These are phyloP conservation scores for Amphiprion clarkii DNA, from an alignment of 2,797 vertebrate genomes.

Conservation along the genomic window DNA sequence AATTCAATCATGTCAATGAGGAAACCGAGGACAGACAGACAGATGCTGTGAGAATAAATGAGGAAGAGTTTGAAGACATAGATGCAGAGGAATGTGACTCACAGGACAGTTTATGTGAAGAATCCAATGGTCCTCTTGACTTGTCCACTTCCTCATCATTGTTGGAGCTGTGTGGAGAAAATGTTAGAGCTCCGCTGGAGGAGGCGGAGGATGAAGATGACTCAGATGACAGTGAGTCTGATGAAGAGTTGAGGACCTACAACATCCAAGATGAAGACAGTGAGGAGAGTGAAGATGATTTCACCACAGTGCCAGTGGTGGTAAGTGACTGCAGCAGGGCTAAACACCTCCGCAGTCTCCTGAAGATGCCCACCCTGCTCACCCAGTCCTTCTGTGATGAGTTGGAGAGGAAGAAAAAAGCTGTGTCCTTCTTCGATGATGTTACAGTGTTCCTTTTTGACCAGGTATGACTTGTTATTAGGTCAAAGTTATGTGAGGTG, in stretches of 20 bases:
- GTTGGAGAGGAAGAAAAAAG: slow-evolving; percentile 95
- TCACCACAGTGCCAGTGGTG: slow-evolving; percentile 89
- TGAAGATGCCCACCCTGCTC: slow-evolving; percentile 93
- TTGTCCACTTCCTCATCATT: slow-evolving; percentile 79
- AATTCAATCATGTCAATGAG: slow-evolving; percentile 79
- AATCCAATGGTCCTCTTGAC: slow-evolving; percentile 64
- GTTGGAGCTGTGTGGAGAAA: slow-evolving; percentile 78
- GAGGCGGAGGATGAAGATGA: slow-evolving; percentile 91
- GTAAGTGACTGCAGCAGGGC: slow-evolving; percentile 92
- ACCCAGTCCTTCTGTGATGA: slow-evolving; percentile 90
- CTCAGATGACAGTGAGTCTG: slow-evolving; percentile 95
- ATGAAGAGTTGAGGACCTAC: slow-evolving; percentile 95
- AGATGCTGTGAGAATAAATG: slow-evolving; percentile 62
- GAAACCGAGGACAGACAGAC: slow-evolving; percentile 54
- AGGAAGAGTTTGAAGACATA: slow-evolving; percentile 81
- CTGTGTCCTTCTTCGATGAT: slow-evolving; percentile 96
- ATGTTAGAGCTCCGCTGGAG: slow-evolving; percentile 83
- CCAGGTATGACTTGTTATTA: slow-evolving; percentile 86
- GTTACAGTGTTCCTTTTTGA: slow-evolving; percentile 99
- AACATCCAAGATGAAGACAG: slow-evolving; percentile 95
- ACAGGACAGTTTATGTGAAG: slow-evolving; percentile 74
- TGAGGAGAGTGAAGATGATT: slow-evolving; percentile 90
- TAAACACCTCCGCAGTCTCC: slow-evolving; percentile 92
- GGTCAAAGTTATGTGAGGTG: background rate
- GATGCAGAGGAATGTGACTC: slow-evolving; percentile 77